Evolutionary conservation across 2,113 vertebrate genomes (phyloP), one percentile per base, ranked within the genome.

Genomic region (Silurus asotus): DNA sequence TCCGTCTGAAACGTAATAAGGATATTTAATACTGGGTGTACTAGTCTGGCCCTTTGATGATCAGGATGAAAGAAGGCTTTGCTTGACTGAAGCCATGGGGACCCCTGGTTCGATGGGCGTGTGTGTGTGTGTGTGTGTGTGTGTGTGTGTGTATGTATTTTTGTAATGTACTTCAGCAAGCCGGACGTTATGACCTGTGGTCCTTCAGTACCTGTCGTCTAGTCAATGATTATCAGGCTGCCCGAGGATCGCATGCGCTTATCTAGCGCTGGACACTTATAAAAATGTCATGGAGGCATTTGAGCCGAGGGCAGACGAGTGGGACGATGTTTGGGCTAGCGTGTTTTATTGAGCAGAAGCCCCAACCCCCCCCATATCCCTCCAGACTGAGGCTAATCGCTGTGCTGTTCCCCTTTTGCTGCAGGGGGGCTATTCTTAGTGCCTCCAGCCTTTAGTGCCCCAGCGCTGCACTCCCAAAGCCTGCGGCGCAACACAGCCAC

Each of bases 1-100:
- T 87, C 84, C 86, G 86, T 88, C 89, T 89, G 88, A 91, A 88
- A 91, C 91, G 93, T 95, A 94, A 94, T 94, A 93, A 94, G 94
- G 94, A 95, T 94, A 94, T 95, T 94, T 94, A 90, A 90, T 89
- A 90, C 88, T 82, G 65, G 82, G 37, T 86, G 83, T 84, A 85
- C 81, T 81, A 65, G 82, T 11, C 76, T 64, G 49, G 76, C n/a
- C 64, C 85, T 92, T 92, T 90, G 89, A 90, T 90, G 88, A 25
- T 84, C 48, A 25, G 85, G 89, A 88, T 88, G 87, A 90, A 90
- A 90, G 90, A 87, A 83, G 25, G 83, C 82, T 76, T 85, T 83
- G 80, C 85, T 72, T 76, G 87, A 78, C 75, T 80, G 75, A 87
- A 87, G 70, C 83, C 88, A 84, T 61, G 67, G 83, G 88, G 62